These are phyloP conservation scores for Pterostichus madidus DNA, from an alignment of 2,888 invertebrate genomes.

Conservation along the genomic window DNA sequence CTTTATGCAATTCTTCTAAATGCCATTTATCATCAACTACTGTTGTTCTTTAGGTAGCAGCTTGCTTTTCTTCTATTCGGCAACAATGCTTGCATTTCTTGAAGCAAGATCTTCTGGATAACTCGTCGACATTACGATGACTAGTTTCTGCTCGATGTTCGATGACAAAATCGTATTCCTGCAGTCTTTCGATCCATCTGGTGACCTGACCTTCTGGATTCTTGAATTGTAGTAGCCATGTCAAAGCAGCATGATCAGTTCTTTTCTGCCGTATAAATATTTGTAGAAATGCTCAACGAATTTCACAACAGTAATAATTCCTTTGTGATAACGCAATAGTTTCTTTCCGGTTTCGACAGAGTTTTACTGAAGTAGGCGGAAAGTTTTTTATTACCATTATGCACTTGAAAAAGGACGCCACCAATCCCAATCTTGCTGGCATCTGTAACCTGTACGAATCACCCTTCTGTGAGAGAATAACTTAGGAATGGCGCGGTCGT, in stretches of 20 bases:
- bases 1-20: not conserved
- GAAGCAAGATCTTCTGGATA: not conserved
- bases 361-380: not conserved
- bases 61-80: not conserved
- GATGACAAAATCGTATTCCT: no score
- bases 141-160: not conserved
- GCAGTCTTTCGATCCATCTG: no score
- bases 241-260: not conserved
- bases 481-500: not conserved
- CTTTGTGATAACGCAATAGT: no score
- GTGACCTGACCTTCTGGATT: no score
- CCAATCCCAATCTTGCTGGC: not conserved
- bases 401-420: not conserved
- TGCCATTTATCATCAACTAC: not conserved
- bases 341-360: no score
- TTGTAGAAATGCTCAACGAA: not conserved
- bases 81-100: not conserved
- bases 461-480: not conserved
- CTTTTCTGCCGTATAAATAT: not conserved
- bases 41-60: not conserved
- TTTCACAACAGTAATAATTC: no score
- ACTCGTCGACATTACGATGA: not conserved
- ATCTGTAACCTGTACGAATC: not conserved
- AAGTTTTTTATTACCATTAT: not conserved
- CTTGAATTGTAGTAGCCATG: no score